These are phyloP conservation scores for Anser brachyrhynchus DNA, from an alignment of 2,113 vertebrate species.

Conservation along the genomic window DNA sequence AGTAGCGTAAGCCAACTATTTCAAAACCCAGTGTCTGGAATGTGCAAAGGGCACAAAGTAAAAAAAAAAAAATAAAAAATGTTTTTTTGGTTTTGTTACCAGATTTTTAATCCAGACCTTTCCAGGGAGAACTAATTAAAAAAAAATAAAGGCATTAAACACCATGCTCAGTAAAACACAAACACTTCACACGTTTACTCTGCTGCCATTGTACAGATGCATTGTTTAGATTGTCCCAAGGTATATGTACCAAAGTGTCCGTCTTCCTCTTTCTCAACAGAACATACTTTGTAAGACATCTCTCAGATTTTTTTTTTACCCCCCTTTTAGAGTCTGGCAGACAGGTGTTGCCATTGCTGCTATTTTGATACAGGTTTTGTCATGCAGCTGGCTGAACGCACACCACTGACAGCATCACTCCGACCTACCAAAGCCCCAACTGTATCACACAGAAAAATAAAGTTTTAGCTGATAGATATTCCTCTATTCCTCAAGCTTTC, in stretches of 20 bases:
- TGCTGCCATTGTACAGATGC: not conserved
- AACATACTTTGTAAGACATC: not conserved
- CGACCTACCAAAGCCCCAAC: not conserved
- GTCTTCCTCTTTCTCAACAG: not conserved
- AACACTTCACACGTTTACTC: constrained; percentile 40
- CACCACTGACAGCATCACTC: not conserved
- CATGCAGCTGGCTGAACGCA: not conserved
- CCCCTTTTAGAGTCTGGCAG: not conserved
- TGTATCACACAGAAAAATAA: not conserved
- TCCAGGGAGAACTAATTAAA: constrained; percentile 60
- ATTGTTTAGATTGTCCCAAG: not conserved
- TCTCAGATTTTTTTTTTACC: not conserved
- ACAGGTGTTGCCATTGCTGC: not conserved
- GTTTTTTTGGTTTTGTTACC: constrained; percentile 34
- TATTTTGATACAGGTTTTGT: not conserved
- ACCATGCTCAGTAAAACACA: constrained; percentile 21
- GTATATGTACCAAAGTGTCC: not conserved
- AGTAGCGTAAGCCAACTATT: constrained; percentile 62
- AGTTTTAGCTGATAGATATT: not conserved
- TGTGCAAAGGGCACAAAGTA: constrained; percentile 42
- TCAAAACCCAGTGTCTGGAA: constrained; percentile 67
- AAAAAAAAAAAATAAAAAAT: not conserved
- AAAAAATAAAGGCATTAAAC: not conserved
- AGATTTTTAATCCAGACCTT: constrained; percentile 59
- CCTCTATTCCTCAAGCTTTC: not conserved